Percentiles rank a stretch among this genome's conserved stretches.
These are phyloP conservation scores for Toxonevra muliebris DNA, from an alignment of 2,888 invertebrate genomes.

Conservation along the genomic window DNA sequence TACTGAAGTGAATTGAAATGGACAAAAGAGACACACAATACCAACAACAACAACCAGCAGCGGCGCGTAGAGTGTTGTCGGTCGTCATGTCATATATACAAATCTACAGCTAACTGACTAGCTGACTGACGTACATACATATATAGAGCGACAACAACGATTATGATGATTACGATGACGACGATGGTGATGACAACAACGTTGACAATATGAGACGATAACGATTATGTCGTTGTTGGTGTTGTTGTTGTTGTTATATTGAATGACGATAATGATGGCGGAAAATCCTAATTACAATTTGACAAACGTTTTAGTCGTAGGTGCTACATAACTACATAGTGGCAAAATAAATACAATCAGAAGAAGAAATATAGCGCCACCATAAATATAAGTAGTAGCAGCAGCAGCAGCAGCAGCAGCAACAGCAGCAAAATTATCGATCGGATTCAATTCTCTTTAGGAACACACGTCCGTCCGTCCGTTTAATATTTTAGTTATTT, in stretches of 20 bases:
- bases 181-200: neutral
- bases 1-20: constrained; percentile 4
- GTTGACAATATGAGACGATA: neutral
- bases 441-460: constrained; percentile 1
- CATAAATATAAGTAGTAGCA: neutral
- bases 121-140: too few relatives aligned
- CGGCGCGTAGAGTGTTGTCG: too few relatives aligned
- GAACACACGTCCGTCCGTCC: neutral
- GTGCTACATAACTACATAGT: neutral
- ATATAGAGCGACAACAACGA: too few relatives aligned
- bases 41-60: too few relatives aligned
- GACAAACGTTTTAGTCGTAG: neutral
- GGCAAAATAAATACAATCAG: neutral
- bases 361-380: too few relatives aligned
- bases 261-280: neutral
- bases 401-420: constrained; percentile 18
- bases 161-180: neutral
- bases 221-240: neutral
- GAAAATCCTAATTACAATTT: constrained; percentile 7
- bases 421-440: constrained; percentile 34
- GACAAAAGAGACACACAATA: neutral
- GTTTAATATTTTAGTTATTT: neutral
- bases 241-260: neutral
- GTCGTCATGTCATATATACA: too few relatives aligned
- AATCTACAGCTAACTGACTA: too few relatives aligned